Evolutionary conservation across 2,113 vertebrate genomes (phyloP), one percentile per base, ranked within the genome.

Genomic region (Erythrocercus mccallii): DNA sequence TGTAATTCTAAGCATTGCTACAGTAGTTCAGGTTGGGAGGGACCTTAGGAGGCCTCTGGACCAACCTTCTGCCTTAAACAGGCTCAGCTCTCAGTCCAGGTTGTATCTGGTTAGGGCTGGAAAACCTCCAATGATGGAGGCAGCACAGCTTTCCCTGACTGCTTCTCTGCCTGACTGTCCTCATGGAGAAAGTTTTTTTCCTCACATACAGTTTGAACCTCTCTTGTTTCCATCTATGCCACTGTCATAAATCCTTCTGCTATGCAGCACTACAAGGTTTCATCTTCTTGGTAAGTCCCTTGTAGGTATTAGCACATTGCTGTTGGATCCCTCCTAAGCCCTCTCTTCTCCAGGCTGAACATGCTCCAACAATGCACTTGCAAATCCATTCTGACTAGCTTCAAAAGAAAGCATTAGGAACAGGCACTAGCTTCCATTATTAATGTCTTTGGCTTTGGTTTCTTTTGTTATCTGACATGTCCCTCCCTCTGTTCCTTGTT

Each of bases 371-470:
- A 91, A 19, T 14, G 12, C 47, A 50, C 83, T 66, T 74, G 44
- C 73, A 90, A 86, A 94, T 94, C 62, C 50, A 19, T 95, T 82
- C 71, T 65, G 88, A 85, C 74, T 72, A 24, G 79, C 71, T 87
- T 71, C 66, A 27, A 73, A 88, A 58, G 28, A 44, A 61, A 83
- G 50, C 40, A 76, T 79, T 57, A 54, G 54, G 42, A 86, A 78
- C 15, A 73, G 58, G 58, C 54, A 73, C 28, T 33, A n/a, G 18
- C 44, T 73, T 88, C 23, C 38, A 62, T 88, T 61, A 45, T 61
- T 90, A 61, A 90, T 50, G 42, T 44, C 0, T 35, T 87, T 77
- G 42, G 60, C 31, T 78, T 60, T 66, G 54, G 45, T 9, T 95
- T 81, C 60, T n/a, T 82, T 88, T 45, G 16, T 73, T 86, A 15